A percentile compares a stretch with the other conserved stretches of the same genome.
Evolutionary conservation across 2,113 vertebrate genomes (phyloP).

Genomic region (Gyps fulvus): DNA sequence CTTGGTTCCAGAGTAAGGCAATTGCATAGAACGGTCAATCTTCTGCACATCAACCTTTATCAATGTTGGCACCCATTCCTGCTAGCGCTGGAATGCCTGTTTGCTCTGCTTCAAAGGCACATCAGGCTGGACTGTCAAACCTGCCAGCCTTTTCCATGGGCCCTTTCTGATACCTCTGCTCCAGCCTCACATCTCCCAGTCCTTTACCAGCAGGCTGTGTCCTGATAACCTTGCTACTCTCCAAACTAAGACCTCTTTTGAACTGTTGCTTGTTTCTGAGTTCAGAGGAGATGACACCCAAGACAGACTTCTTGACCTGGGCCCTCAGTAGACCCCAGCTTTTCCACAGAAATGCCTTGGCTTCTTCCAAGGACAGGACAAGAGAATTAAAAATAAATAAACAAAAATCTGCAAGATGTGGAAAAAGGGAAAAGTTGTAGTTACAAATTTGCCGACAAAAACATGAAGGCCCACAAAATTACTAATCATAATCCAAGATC

Average conservation of each 20-base stretch:
- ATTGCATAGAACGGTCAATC: fast-evolving
- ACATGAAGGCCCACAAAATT: not conserved
- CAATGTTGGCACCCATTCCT: not conserved
- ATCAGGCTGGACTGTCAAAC: not conserved
- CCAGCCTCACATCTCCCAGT: fast-evolving
- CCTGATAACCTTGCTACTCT: not conserved
- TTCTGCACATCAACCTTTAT: not conserved
- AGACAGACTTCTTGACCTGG: not conserved
- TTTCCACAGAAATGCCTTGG: not conserved
- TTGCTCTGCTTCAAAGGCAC: not conserved
- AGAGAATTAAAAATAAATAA: not conserved
- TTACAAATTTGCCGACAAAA: not conserved
- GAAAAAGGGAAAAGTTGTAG: not conserved
- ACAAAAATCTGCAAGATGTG: not conserved
- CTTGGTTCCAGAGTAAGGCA: not conserved
- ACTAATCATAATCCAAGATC: not conserved
- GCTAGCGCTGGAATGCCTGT: not conserved
- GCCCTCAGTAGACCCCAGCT: not conserved
- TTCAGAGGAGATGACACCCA: not conserved
- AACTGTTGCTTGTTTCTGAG: not conserved
- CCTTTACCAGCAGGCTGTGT: not conserved
- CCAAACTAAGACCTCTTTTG: not conserved
- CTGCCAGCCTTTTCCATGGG: not conserved
- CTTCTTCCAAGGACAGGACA: not conserved
- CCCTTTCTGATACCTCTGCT: not conserved